Conservation (phyloP, 2,113 vertebrate species). For the Oryctolagus cuniculus region DNA sequence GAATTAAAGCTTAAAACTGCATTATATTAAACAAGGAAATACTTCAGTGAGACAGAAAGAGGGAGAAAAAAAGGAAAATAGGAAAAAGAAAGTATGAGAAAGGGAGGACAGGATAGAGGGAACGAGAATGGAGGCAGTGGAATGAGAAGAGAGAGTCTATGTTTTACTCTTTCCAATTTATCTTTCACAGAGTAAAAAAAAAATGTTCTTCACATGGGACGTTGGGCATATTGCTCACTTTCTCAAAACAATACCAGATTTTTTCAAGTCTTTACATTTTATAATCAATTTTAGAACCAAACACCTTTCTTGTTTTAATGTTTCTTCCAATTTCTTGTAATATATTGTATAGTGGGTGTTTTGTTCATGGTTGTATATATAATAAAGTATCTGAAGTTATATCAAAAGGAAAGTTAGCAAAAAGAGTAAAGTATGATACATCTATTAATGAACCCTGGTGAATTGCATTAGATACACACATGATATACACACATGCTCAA, state of each 20-base stretch:
- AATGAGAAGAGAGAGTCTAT: not conserved
- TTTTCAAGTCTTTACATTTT: not conserved
- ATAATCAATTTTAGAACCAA: not conserved
- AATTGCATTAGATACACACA: not conserved
- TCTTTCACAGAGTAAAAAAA: not conserved
- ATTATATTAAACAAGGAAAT: not conserved
- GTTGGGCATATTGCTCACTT: not conserved
- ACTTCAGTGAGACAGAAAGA: not conserved
- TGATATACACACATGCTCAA: not conserved
- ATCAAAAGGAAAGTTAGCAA: too few species aligned
- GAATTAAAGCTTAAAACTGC: not conserved
- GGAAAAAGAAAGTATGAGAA: fast-evolving
- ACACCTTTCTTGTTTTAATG: not conserved
- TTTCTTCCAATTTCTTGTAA: not conserved
- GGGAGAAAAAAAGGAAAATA: fast-evolving
- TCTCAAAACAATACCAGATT: not conserved
- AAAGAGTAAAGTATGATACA: not conserved
- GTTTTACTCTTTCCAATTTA: not conserved
- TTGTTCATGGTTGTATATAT: not conserved
- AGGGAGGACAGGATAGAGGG: fast-evolving
- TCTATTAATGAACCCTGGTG: not conserved
- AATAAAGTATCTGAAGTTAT: too few species aligned
- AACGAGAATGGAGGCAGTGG: fast-evolving
- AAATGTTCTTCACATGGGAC: not conserved
- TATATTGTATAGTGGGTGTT: not conserved